phyloP scores from a whole-genome alignment of 2,797 vertebrate species.

The Lateolabrax maculatus region DNA sequence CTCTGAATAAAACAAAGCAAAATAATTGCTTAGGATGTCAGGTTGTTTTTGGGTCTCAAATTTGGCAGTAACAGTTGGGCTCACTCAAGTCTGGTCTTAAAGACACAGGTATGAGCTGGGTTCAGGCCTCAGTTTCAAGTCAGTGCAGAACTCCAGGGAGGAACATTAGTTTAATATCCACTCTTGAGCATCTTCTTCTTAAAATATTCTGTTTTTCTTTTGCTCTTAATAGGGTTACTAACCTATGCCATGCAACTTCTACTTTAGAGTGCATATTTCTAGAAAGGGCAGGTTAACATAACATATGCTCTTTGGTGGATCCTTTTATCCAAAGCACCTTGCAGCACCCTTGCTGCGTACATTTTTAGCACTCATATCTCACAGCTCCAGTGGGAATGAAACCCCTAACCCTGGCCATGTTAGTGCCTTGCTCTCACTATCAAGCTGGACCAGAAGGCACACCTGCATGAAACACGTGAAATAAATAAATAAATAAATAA shows the following conservation, averaged over 20 bases:
- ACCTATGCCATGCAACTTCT: slow-evolving; percentile 2
- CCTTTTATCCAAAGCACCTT: slow-evolving; percentile 48
- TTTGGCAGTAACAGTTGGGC: neutral
- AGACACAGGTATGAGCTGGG: neutral
- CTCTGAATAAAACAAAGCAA: neutral
- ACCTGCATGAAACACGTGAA: slow-evolving; percentile 33
- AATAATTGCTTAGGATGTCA: neutral
- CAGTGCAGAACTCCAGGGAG: neutral
- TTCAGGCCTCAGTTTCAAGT: neutral
- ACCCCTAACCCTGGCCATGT: slow-evolving; percentile 39
- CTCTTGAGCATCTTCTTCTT: neutral
- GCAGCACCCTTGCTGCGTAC: slow-evolving; percentile 27
- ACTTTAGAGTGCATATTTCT: slow-evolving; percentile 13
- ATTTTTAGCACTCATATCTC: slow-evolving; percentile 61
- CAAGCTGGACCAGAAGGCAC: slow-evolving; percentile 19
- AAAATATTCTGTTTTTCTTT: neutral
- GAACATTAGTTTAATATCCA: neutral
- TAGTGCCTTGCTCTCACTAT: slow-evolving; percentile 43
- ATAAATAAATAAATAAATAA: slow-evolving; percentile 56
- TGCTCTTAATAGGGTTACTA: slow-evolving; percentile 21
- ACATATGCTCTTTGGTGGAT: slow-evolving; percentile 32
- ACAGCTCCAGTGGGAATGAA: slow-evolving; percentile 51
- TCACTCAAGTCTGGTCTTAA: neutral
- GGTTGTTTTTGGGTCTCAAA: neutral
- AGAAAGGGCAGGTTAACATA: slow-evolving; percentile 34